Evolutionary conservation across 2,797 vertebrate genomes (phyloP), one percentile per base, ranked within the genome.

Genomic region (Coendou prehensilis): DNA sequence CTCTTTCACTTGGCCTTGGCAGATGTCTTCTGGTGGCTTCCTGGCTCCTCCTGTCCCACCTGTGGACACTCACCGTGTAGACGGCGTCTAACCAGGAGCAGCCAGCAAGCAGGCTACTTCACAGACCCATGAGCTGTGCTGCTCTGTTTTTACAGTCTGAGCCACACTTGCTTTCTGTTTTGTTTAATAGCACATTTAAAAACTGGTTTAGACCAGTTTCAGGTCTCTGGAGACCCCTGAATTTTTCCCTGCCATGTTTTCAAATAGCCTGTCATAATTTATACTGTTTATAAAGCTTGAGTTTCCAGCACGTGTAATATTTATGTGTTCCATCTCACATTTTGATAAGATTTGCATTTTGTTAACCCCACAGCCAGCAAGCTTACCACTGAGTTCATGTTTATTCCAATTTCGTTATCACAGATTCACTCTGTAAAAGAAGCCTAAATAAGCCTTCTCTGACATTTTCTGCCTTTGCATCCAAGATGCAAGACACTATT

Each of bases 321-420:
- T 95, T 97, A 80, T 95, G 54, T 89, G 61, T 87, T 85, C 79
- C 76, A 37, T 94, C 64, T 75, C 89, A 87, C 88, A 94, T 91
- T 92, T 79, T 87, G 87, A 83, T 91, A 92, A 91, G 79, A 69
- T 93, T 81, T 56, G 30, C 91, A 76, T 87, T 95, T 92, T 91
- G 41, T 88, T 82, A 94, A 91, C 73, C 76, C n/a, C 54, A 63
- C 1, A 13, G 81, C 37, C 84, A 18, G 84, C 52, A 79, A 86
- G 52, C 94, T 97, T 96, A 61, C 88, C 45, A 41, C 47, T 64
- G 63, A 86, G 33, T 69, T 97, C 69, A 0, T 97, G 67, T 98
- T 97, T 97, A 75, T 2, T 20, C 88, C 98, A 85, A 96, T 91
- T 97, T 96, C 83, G 52, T 94, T 95, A 96, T 95, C 82, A 98